Base-by-base conservation (phyloP, 2,113 vertebrate genomes). In the Meleagris gallopavo region DNA sequence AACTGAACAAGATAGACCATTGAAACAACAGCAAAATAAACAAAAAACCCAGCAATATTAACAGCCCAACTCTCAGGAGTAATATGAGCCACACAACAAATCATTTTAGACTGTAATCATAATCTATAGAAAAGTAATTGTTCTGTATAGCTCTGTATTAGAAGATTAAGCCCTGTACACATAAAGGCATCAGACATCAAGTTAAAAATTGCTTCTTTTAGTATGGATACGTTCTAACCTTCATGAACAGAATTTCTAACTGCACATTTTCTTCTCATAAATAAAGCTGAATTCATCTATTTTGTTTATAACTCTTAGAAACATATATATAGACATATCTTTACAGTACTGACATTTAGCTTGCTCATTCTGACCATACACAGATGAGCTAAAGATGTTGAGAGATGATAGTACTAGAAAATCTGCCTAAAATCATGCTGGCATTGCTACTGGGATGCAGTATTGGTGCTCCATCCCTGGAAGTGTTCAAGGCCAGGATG, bases 91-190 rank as follows among this genome's bases (percentile, higher is more conserved):
- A 77, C 94, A 85, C 2, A 91, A 38, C 91, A 96, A 93, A 92
- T 93, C 46, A 90, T 67, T 62, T 88, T 15, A 24, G 36, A 94
- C 54, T 88, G 74, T 60, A 93, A 93, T 93, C 14, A 1, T 67
- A 83, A 75, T 72, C 79, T 89, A 69, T 92, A 85, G 94, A 91
- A 78, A 83, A 91, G 40, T 71, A 95, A 96, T 94, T 95, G 64
- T 92, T 96, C 71, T 77, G 57, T 89, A 89, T 64, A 83, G 81
- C 22, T 87, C 41, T 94, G 65, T 43, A 79, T 93, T 87, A 90
- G 76, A 96, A 89, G 73, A 92, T 94, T 81, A 94, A 83, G 50
- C 83, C 88, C 48, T 82, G 83, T 70, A 84, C 45, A 83, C 54
- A 95, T 79, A 91, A 95, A 94, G 45, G 40, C 58, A 87, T 88